Evolutionary conservation across 2,797 vertebrate species (phyloP), one percentile per base, ranked within the genome.

Genomic region (Sebastes steindachneri): DNA sequence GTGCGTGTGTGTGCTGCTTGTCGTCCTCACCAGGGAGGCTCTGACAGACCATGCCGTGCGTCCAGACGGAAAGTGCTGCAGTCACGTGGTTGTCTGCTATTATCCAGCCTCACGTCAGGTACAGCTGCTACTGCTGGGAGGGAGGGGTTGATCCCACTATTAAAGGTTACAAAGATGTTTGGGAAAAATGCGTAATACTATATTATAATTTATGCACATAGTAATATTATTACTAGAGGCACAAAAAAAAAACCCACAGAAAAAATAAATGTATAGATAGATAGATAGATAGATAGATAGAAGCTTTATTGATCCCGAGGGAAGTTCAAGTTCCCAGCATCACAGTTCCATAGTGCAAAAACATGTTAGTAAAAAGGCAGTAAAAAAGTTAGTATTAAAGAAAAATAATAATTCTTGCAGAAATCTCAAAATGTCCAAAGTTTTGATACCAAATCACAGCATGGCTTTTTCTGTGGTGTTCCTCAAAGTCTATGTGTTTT

Each of bases 41-140:
- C 84, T 84, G 90, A 74, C 70, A 74, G 86, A 92, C 79, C 78
- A 66, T 82, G 80, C 73, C 69, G 88, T 77, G 89, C 8, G 82
- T 87, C 88, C 89, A 88, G 86, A 83, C 91, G 9, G 86, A 75
- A 75, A 89, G 91, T 85, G 85, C 92, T 89, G 93, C 87, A 90
- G 89, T 96, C 95, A 96, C 94, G 93, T 96, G 95, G 54, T 92
- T 92, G 77, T 94, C 89, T 95, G 88, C 92, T 92, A 79, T 90
- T 80, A 86, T 81, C 86, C 88, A 53, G n/a, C 79, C 88, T 87
- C 85, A 73, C 77, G 77, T 78, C 82, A 93, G 90, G 89, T 86
- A 76, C 83, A 84, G 85, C 77, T 83, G 37, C 41, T 65, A 7
- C 83, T 74, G 80, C 75, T 68, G 82, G 57, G 76, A 9, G 51